Conservation (phyloP, 2,888 invertebrate genomes). For the Smittia sp. region DNA sequence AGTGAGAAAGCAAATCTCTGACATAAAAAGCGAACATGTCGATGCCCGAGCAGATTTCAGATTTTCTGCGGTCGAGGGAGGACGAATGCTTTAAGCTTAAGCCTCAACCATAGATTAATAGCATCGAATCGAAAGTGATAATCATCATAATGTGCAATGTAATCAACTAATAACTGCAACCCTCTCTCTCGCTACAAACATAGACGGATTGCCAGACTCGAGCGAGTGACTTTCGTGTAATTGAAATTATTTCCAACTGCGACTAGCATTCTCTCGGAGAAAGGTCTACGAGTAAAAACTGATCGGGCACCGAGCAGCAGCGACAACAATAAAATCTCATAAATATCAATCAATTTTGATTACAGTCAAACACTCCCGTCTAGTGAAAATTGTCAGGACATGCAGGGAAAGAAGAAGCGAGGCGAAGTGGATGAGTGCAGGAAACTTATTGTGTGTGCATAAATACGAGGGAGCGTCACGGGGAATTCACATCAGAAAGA, state of each 20-base stretch:
- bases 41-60: too few species aligned
- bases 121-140: constrained; percentile 46
- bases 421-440: background rate
- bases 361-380: constrained; percentile 33
- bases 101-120: background rate
- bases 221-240: background rate
- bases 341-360: constrained; percentile 41
- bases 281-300: constrained; percentile 20
- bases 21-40: too few species aligned
- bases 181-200: background rate
- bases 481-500: constrained; percentile 6
- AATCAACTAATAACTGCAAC: constrained; percentile 54
- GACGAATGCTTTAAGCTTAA: background rate
- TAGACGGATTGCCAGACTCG: background rate
- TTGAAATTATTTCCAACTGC: constrained; percentile 31
- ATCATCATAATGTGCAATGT: constrained; percentile 56
- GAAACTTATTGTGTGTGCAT: constrained; percentile 7
- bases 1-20: too few species aligned
- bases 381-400: background rate
- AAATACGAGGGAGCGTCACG: background rate
- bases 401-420: constrained; percentile 6
- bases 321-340: constrained; percentile 34
- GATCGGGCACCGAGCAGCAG: constrained; percentile 26
- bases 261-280: background rate
- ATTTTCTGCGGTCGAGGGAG: too few species aligned